Evolutionary conservation across 2,113 vertebrate genomes (phyloP), one percentile per base, ranked within the genome.

Genomic region (Gnathonemus echidnorhynchus): DNA sequence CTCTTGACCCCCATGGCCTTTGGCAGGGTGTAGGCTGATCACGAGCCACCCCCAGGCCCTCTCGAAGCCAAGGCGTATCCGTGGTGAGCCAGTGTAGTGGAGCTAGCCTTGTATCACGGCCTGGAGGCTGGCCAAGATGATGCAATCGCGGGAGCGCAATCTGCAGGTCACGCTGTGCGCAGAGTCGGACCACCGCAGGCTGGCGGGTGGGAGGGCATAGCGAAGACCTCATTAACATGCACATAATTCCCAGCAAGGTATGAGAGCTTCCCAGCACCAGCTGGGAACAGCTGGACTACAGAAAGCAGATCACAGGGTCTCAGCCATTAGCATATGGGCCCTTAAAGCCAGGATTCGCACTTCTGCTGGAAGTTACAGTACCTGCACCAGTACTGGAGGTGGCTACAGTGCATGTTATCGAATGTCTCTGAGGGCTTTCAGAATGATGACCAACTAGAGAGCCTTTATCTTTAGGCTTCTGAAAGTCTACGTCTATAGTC

Each of bases 221-320:
- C 45, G 7, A 6, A 5, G 6, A 21, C 88, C 77, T 80, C 48
- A 83, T 89, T 52, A 53, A 83, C 77, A 45, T 39, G 39, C 52
- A 27, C 35, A 31, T 87, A 74, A 27, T n/a, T 58, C 58, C 88
- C n/a, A 52, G 15, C 35, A 83, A 19, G 88, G 48, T 24, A 31
- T 70, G 17, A 21, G 70, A 31, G 48, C 70, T 89, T 27, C 70
- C 13, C 15, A n/a, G 27, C 88, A 74, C 45, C 27, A 35, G 53
- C 58, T 15, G 62, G 24, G 70, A 80, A 80, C 49, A 35, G 88
- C 70, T 80, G 49, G 46, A 89, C 27, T 49, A 52, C 6, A 39
- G 88, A 83, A 77, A 88, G 88, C 7, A 88, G 88, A 88, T 88
- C 58, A 88, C 39, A n/a, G 58, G n/a, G 62, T 49, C 48, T 70